These are phyloP conservation scores for Calypte anna DNA, from an alignment of 2,113 vertebrate genomes.

Conservation along the genomic window DNA sequence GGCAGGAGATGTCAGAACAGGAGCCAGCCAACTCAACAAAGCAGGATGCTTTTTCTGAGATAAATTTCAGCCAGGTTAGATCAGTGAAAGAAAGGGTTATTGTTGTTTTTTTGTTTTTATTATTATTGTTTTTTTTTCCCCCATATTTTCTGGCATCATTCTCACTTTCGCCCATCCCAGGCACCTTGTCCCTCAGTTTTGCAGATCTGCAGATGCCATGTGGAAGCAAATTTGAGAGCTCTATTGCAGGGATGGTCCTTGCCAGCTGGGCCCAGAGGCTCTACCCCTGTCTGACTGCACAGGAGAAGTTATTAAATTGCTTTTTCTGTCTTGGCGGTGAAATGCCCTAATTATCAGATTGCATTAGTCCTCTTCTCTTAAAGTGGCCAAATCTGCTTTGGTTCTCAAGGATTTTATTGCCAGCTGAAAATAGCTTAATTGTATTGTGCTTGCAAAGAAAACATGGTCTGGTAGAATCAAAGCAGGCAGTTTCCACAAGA, in stretches of 20 bases:
- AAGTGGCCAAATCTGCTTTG: constrained; percentile 49
- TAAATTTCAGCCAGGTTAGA: neutral
- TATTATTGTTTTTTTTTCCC: neutral
- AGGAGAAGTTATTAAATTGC: constrained; percentile 64
- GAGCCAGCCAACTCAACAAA: neutral
- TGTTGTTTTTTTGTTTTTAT: too few relatives aligned
- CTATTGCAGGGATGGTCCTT: neutral
- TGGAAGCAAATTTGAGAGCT: neutral
- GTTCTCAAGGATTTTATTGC: constrained; percentile 62
- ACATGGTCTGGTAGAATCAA: constrained; percentile 54
- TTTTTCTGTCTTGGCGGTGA: constrained; percentile 53
- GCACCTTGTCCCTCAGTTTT: neutral
- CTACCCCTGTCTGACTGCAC: neutral
- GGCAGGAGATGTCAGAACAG: neutral
- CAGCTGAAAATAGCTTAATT: constrained; percentile 66
- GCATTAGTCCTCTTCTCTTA: constrained; percentile 66
- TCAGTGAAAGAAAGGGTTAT: neutral
- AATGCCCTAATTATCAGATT: constrained; percentile 66
- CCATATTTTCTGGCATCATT: rapidly evolving
- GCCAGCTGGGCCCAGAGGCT: constrained; percentile 32
- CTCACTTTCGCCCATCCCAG: neutral
- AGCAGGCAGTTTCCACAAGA: constrained; percentile 48
- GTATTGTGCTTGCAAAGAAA: constrained; percentile 49
- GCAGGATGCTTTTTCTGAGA: neutral
- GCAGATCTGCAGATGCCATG: neutral